These are phyloP conservation scores for Trachemys scripta DNA, from an alignment of 2,113 vertebrate species.

Conservation along the genomic window DNA sequence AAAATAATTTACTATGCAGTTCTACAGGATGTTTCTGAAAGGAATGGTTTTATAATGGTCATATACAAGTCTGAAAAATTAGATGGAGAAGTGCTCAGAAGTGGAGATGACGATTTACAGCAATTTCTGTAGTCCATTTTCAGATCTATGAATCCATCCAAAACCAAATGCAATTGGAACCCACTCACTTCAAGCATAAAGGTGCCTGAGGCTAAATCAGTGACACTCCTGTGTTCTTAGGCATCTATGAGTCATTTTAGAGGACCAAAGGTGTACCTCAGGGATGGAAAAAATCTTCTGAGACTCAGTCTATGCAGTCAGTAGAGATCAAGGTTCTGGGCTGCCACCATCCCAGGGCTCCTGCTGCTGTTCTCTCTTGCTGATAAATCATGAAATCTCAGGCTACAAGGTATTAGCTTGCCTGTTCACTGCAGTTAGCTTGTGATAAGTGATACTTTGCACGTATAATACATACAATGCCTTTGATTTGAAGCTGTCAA, in stretches of 20 bases:
- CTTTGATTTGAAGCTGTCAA: background rate
- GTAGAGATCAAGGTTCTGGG: background rate
- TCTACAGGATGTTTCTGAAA: background rate
- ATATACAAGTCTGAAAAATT: background rate
- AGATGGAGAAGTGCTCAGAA: background rate
- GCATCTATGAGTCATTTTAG: background rate
- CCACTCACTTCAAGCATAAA: background rate
- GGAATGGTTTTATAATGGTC: background rate
- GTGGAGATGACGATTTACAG: background rate
- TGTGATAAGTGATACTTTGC: background rate
- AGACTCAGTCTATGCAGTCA: background rate
- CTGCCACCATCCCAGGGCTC: background rate
- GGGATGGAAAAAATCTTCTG: constrained; percentile 13
- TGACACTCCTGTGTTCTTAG: background rate
- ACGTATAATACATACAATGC: background rate
- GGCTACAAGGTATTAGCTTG: background rate
- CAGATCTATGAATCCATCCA: background rate
- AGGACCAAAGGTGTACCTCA: background rate
- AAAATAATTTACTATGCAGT: background rate
- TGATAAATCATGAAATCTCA: background rate
- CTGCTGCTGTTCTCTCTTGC: background rate
- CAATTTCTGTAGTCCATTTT: background rate
- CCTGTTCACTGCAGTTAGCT: background rate
- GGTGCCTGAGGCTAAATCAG: background rate
- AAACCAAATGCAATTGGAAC: background rate